These are phyloP conservation scores for Anhinga rufa DNA, from an alignment of 2,113 vertebrate species.

Conservation along the genomic window DNA sequence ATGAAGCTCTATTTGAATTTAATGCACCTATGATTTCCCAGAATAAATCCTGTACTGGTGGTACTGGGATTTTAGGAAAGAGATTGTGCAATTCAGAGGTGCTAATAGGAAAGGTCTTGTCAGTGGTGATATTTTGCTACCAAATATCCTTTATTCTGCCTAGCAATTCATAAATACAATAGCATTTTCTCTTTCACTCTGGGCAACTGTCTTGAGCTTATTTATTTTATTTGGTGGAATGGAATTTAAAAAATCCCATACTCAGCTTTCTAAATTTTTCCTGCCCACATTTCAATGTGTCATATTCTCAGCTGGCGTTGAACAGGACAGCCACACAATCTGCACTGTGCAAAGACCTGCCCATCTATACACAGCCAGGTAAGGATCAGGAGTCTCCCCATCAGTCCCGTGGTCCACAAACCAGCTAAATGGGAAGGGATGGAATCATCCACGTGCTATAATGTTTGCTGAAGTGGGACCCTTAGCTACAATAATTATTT, in stretches of 20 bases:
- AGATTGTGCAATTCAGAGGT: neutral
- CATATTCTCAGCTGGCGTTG: neutral
- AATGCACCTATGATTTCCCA: neutral
- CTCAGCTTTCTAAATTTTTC: neutral
- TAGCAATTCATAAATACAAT: neutral
- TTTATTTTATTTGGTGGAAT: constrained; percentile 4
- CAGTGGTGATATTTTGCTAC: neutral
- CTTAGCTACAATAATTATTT: neutral
- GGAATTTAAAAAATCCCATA: neutral
- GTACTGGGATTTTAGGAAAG: neutral
- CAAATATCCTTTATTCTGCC: neutral
- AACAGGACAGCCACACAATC: neutral
- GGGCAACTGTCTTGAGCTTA: neutral
- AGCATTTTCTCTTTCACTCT: constrained; percentile 1
- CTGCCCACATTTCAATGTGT: neutral
- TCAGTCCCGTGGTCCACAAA: neutral
- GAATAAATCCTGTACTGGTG: constrained; percentile 20
- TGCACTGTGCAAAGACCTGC: fast-evolving
- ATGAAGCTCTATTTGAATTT: constrained; percentile 28
- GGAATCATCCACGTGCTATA: fast-evolving
- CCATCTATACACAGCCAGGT: neutral
- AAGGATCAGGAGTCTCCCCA: neutral
- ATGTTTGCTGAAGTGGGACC: neutral
- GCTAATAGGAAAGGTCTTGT: neutral
- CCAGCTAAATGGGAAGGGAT: neutral